Evolutionary conservation across 2,888 invertebrate genomes (phyloP).

Genomic region (Ashinkailepas kermadecensis): DNA sequence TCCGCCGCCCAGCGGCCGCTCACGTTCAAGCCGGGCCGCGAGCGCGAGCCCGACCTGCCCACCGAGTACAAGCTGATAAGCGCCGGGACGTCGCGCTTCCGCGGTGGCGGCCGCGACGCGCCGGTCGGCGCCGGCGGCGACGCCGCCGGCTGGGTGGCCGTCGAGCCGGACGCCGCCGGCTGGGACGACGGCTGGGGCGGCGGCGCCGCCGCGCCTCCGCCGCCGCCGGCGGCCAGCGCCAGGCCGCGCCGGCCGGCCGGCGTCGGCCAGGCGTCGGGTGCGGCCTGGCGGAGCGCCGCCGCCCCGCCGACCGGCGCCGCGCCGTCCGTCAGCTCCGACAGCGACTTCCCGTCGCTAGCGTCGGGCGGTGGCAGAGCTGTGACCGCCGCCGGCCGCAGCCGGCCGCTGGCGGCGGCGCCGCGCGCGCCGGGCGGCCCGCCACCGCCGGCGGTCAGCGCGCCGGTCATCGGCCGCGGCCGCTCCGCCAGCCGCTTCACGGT

Average conservation of each 20-base stretch:
- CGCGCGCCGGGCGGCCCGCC: background rate
- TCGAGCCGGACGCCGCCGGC: background rate
- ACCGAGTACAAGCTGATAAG: constrained; percentile 9
- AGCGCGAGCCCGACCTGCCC: constrained; percentile 5
- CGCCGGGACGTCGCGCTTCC: background rate
- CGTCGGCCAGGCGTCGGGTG: background rate
- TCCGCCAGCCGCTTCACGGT: background rate
- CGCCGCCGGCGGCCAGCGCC: background rate
- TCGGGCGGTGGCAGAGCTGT: background rate
- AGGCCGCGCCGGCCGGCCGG: background rate
- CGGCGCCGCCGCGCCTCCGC: background rate
- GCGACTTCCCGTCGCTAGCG: background rate
- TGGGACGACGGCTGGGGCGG: background rate
- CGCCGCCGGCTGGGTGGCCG: background rate
- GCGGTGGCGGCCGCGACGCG: constrained; percentile 7
- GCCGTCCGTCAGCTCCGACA: background rate
- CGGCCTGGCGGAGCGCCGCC: too few species aligned
- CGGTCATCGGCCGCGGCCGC: constrained; percentile 3
- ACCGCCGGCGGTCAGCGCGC: background rate
- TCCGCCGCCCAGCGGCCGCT: background rate
- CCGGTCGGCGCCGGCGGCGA: background rate
- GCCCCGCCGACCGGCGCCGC: background rate
- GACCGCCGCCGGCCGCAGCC: background rate
- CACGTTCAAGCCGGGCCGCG: background rate
- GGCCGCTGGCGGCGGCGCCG: background rate